Conservation (phyloP, 2,113 vertebrate genomes). For the Cyanocitta stelleri region DNA sequence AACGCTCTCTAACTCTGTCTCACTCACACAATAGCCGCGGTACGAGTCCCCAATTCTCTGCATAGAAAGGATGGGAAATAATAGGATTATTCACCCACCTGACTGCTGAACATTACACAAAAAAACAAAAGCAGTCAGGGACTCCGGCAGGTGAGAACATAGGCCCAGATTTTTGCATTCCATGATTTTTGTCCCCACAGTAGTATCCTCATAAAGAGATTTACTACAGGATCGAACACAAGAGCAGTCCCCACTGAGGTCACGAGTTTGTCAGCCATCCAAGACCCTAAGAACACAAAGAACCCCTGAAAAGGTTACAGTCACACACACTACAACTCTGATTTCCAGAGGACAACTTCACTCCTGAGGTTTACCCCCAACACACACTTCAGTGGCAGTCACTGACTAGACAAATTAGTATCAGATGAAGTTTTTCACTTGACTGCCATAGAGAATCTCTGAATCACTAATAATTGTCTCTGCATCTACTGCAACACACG, state of each 20-base stretch:
- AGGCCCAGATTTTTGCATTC: background rate
- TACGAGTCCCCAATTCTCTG: conserved; percentile 87
- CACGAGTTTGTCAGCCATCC: background rate
- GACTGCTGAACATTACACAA: background rate
- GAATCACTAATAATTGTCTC: background rate
- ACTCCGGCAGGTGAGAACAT: background rate
- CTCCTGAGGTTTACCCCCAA: background rate
- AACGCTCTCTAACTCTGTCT: conserved; percentile 79
- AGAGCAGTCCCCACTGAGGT: background rate
- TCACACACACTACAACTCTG: background rate
- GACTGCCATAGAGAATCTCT: background rate
- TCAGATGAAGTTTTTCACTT: background rate
- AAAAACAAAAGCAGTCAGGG: conserved; percentile 7
- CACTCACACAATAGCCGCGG: conserved; percentile 80
- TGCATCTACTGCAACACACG: background rate
- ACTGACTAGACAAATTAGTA: background rate
- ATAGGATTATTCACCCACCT: conserved; percentile 54
- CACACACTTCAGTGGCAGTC: background rate
- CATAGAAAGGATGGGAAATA: conserved; percentile 51
- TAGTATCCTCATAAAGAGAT: background rate
- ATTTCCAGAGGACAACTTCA: background rate
- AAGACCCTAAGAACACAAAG: background rate
- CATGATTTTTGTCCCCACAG: rapidly evolving
- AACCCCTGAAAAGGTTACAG: background rate
- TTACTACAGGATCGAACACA: background rate